These are phyloP conservation scores for Falco novaeseelandiae DNA, from an alignment of 2,797 vertebrate genomes.

Conservation along the genomic window DNA sequence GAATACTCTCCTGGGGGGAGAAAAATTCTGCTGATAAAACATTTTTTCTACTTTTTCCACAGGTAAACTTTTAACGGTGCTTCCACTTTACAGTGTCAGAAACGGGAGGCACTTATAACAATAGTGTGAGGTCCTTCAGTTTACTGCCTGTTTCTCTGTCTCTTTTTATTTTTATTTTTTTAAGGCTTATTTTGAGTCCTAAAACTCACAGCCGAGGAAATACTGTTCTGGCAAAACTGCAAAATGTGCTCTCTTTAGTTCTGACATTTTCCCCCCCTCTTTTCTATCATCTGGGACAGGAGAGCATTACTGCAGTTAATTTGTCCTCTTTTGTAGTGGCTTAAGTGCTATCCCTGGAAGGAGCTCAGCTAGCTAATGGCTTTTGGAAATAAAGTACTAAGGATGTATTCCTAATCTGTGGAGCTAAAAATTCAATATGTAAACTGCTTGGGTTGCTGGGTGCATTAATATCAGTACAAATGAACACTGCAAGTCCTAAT, in stretches of 20 bases:
- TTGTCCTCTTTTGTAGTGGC: conserved; percentile 33
- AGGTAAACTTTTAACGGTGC: neutral
- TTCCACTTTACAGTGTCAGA: neutral
- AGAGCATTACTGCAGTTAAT: conserved; percentile 47
- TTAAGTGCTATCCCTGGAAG: neutral
- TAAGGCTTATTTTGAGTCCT: neutral
- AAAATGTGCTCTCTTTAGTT: neutral
- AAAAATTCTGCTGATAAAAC: neutral
- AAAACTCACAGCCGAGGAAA: neutral
- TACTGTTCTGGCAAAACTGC: conserved; percentile 29
- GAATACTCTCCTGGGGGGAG: neutral
- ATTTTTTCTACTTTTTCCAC: neutral
- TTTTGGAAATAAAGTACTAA: conserved; percentile 17
- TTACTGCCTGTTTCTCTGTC: neutral
- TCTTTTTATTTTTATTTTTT: neutral
- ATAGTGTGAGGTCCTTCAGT: neutral
- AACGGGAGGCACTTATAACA: neutral
- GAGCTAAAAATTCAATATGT: conserved; percentile 16
- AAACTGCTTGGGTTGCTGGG: conserved; percentile 34
- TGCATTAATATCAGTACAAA: neutral
- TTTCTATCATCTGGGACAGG: neutral
- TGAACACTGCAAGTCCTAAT: conserved; percentile 11
- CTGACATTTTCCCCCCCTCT: neutral
- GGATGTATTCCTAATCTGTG: conserved; percentile 13
- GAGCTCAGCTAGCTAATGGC: conserved; percentile 36